These are phyloP conservation scores for Corvus hawaiiensis DNA, from an alignment of 2,113 vertebrate species.

Conservation along the genomic window DNA sequence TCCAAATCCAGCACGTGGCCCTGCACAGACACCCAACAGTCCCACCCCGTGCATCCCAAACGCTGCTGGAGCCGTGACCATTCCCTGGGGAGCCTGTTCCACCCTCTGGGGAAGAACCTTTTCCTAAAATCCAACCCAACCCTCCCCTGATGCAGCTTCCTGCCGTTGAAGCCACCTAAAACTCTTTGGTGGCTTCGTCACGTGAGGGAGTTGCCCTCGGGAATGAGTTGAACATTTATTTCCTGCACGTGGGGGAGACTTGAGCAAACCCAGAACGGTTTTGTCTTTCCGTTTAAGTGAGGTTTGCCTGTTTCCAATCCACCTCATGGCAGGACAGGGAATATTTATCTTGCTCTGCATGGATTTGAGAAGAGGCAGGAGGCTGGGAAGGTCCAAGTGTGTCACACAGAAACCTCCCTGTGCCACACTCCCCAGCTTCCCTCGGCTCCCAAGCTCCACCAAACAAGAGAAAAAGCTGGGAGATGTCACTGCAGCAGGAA, in stretches of 20 bases:
- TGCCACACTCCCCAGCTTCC: neutral
- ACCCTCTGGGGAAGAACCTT: neutral
- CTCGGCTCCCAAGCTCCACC: accelerated
- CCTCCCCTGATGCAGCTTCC: neutral
- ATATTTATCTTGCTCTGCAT: accelerated
- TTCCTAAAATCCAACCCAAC: neutral
- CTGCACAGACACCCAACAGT: neutral
- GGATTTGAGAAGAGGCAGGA: neutral
- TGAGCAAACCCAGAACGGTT: neutral
- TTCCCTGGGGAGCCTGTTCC: neutral
- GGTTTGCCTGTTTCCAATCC: accelerated
- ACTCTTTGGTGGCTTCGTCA: neutral
- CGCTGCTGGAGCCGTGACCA: neutral
- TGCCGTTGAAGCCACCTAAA: neutral
- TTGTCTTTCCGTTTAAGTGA: neutral
- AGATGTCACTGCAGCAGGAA: neutral
- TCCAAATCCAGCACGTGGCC: neutral
- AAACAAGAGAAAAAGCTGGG: neutral
- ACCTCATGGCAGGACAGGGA: neutral
- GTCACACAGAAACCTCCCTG: accelerated
- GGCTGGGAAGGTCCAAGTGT: accelerated
- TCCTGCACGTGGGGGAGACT: accelerated
- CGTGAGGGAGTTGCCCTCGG: accelerated
- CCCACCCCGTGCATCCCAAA: neutral
- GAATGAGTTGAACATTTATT: neutral